Evolutionary conservation across 2,797 vertebrate species (phyloP).

Genomic region (Galago senegalensis): DNA sequence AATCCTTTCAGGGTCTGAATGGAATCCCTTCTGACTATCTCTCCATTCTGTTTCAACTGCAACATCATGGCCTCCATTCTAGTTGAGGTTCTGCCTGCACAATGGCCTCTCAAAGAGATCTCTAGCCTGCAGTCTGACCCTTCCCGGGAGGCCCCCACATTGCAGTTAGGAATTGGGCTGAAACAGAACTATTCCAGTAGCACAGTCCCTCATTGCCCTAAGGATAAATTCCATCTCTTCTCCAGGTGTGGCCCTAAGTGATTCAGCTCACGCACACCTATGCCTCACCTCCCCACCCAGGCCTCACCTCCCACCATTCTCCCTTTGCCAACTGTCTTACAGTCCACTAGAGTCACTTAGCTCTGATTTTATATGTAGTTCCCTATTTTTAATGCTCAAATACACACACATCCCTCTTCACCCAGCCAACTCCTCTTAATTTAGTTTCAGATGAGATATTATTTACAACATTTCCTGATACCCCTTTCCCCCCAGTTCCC

Average conservation of each 20-base stretch:
- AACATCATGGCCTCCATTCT: background rate
- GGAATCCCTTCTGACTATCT: background rate
- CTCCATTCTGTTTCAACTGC: background rate
- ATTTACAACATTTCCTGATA: background rate
- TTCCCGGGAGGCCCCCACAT: background rate
- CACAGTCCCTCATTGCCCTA: background rate
- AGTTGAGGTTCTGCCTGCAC: background rate
- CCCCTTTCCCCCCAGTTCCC: background rate
- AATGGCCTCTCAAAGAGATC: background rate
- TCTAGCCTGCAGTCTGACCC: background rate
- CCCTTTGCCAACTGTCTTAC: background rate
- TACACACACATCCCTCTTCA: background rate
- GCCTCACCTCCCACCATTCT: background rate
- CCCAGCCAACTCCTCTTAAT: background rate
- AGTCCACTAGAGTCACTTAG: background rate
- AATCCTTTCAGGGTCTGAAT: background rate
- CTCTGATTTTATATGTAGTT: background rate
- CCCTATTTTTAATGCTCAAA: background rate
- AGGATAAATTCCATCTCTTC: background rate
- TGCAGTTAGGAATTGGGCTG: background rate
- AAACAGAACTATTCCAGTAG: background rate
- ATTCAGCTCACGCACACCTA: background rate
- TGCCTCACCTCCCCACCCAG: background rate
- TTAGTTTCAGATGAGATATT: background rate
- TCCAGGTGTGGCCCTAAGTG: background rate